These are phyloP conservation scores for Drosophila suzukii DNA, from an alignment of 1,140 invertebrate species.

Conservation along the genomic window DNA sequence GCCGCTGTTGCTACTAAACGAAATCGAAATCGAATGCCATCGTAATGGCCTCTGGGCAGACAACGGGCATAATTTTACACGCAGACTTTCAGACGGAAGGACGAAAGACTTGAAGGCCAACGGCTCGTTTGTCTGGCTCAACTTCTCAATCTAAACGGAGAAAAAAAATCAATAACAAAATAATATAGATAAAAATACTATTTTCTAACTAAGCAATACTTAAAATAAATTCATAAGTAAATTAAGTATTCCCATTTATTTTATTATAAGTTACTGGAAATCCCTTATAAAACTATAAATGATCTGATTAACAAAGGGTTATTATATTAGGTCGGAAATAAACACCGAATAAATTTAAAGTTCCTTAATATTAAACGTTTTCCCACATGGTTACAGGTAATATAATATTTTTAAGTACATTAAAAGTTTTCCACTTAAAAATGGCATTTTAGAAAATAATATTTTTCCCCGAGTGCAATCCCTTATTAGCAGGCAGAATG, in stretches of 20 bases:
- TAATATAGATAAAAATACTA: neutral
- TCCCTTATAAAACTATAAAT: too few relatives aligned
- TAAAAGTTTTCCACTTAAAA: too few relatives aligned
- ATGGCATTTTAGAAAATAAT: neutral
- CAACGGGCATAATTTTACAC: conserved; percentile 79
- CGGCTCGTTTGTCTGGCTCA: conserved; percentile 52
- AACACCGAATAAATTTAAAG: too few relatives aligned
- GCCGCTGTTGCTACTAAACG: conserved; percentile 67
- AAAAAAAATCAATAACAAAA: conserved; percentile 1
- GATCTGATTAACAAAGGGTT: too few relatives aligned
- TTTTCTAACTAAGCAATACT: neutral
- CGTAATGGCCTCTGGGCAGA: conserved; percentile 75
- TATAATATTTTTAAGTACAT: too few relatives aligned
- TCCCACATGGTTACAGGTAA: too few relatives aligned
- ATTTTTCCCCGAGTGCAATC: conserved; percentile 8
- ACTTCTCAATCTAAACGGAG: conserved; percentile 1
- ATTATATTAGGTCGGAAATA: too few relatives aligned
- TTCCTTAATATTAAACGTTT: too few relatives aligned
- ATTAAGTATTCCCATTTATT: neutral
- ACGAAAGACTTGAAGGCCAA: conserved; percentile 9
- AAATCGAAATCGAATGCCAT: conserved; percentile 78
- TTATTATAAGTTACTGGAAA: too few relatives aligned
- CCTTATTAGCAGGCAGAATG: conserved; percentile 62
- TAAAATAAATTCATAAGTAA: neutral
- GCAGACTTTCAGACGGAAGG: conserved; percentile 36